phyloP scores from a whole-genome alignment of 2,797 vertebrate species.

The Anguilla pacifica region DNA sequence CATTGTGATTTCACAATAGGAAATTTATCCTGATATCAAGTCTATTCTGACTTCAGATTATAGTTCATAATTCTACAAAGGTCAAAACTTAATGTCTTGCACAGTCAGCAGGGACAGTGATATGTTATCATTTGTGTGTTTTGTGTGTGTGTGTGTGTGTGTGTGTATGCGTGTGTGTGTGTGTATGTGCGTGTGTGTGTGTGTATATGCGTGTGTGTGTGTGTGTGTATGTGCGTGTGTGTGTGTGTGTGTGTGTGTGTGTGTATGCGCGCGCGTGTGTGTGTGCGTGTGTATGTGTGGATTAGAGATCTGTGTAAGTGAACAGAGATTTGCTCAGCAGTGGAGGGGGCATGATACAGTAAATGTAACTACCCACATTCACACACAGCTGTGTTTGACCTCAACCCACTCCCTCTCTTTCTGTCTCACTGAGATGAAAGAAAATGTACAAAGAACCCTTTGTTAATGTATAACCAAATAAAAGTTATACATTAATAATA shows the following conservation, averaged over 20 bases:
- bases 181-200: not conserved
- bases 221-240: not conserved
- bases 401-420: not conserved
- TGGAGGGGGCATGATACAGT: not conserved
- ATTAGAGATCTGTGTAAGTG: not conserved
- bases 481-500: too few species aligned
- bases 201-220: not conserved
- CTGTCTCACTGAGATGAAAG: not conserved
- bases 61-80: not conserved
- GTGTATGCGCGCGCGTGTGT: not conserved
- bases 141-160: not conserved
- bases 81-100: not conserved
- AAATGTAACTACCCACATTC: not conserved
- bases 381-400: not conserved
- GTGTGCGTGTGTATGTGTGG: not conserved
- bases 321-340: not conserved
- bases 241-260: too few species aligned
- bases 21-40: not conserved
- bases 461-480: not conserved
- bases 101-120: constrained; percentile 6
- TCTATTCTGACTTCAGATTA: not conserved
- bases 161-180: not conserved
- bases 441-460: not conserved
- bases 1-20: not conserved
- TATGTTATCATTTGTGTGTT: not conserved